Percentiles rank a stretch among this genome's conserved stretches.
phyloP scores from a whole-genome alignment of 1,140 invertebrate species.

The Acromyrmex echinatior region DNA sequence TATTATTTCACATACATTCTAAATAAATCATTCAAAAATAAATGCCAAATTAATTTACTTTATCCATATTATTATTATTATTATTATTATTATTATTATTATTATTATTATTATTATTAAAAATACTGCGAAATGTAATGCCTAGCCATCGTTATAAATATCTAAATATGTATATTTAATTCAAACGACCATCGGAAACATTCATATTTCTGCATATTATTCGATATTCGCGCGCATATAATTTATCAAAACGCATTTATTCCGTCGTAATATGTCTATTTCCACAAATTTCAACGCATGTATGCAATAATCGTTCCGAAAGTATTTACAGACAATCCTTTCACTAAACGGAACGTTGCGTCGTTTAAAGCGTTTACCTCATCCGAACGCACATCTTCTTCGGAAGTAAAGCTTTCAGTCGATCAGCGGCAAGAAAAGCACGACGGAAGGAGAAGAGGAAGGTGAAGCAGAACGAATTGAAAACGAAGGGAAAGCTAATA shows the following conservation, averaged over 20 bases:
- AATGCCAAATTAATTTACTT: neutral
- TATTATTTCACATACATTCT: neutral
- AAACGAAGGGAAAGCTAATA: conserved; percentile 69
- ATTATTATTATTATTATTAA: conserved; percentile 5
- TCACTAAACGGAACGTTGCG: neutral
- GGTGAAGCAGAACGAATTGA: conserved; percentile 50
- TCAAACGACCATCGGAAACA: neutral
- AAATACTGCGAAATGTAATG: neutral
- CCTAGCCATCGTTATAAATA: neutral
- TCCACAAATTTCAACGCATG: conserved; percentile 13
- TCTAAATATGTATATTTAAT: conserved; percentile 1
- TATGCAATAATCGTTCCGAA: neutral
- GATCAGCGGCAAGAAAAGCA: conserved; percentile 45
- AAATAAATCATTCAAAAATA: neutral
- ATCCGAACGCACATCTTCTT: conserved; percentile 14
- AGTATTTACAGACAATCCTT: conserved; percentile 43
- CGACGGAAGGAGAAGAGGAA: neutral
- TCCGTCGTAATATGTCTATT: conserved; percentile 33
- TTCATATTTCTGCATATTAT: neutral
- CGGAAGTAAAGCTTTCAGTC: conserved; percentile 15
- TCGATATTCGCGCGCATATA: neutral
- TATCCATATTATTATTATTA: neutral
- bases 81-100: neutral
- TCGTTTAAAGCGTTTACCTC: conserved; percentile 38
- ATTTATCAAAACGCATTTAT: conserved; percentile 48